These are phyloP conservation scores for Polyodon spathula DNA, from an alignment of 2,113 vertebrate species.

Conservation along the genomic window DNA sequence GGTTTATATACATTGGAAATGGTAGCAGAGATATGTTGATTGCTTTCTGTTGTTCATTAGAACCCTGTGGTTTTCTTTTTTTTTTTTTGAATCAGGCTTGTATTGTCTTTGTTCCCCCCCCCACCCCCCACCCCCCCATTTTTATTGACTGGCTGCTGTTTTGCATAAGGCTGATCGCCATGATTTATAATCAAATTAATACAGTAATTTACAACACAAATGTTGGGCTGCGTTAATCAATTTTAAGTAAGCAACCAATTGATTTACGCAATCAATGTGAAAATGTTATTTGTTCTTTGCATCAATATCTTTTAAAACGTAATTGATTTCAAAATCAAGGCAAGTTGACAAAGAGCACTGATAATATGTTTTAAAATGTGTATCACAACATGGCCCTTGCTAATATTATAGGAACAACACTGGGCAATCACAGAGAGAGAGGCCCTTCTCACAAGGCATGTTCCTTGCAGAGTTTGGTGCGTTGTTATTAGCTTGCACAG, in stretches of 20 bases:
- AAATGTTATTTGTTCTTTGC: too few relatives aligned
- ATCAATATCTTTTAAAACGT: slow-evolving; percentile 27
- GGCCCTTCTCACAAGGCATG: too few relatives aligned
- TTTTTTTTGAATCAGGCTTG: slow-evolving; percentile 14
- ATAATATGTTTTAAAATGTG: slow-evolving; percentile 17
- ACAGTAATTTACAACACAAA: not conserved
- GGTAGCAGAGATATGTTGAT: slow-evolving; percentile 5
- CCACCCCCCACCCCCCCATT: too few relatives aligned
- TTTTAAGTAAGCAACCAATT: slow-evolving; percentile 4
- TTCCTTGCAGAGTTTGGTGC: too few relatives aligned
- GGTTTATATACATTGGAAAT: not conserved
- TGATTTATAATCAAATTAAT: too few relatives aligned
- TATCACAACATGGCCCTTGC: slow-evolving; percentile 16
- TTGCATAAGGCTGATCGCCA: too few relatives aligned
- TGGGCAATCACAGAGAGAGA: too few relatives aligned
- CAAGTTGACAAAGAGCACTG: slow-evolving; percentile 13
- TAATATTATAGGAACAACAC: too few relatives aligned
- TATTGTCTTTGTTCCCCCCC: too few relatives aligned
- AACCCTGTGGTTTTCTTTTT: slow-evolving; percentile 12
- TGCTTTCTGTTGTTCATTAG: slow-evolving; percentile 8
- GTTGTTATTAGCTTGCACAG: too few relatives aligned
- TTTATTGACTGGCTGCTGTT: too few relatives aligned
- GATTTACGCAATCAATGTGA: slow-evolving; percentile 13
- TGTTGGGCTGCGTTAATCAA: too few relatives aligned
- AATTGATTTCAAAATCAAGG: slow-evolving; percentile 44